Evolutionary conservation across 2,797 vertebrate genomes (phyloP).

Genomic region (Vireo griseus): DNA sequence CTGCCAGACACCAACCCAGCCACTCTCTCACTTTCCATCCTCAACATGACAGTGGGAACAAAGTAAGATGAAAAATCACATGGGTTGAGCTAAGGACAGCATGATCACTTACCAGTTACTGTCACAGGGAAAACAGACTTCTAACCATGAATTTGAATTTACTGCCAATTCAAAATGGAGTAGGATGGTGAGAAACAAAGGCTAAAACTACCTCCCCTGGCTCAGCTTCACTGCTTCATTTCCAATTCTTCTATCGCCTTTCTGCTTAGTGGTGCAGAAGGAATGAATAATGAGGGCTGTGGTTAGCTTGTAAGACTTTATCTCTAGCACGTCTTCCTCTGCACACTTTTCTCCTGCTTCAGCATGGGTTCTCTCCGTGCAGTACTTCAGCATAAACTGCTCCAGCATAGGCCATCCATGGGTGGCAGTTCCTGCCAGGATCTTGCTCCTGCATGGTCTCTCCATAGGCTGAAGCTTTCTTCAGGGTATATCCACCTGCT

Average conservation of each 20-base stretch:
- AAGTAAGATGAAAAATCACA: background rate
- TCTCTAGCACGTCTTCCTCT: background rate
- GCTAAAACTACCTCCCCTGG: background rate
- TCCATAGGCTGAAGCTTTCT: background rate
- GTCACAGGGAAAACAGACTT: background rate
- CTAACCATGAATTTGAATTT: background rate
- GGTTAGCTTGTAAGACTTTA: background rate
- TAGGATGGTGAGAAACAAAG: background rate
- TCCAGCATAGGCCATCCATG: fast-evolving
- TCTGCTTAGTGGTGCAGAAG: background rate
- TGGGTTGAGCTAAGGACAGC: background rate
- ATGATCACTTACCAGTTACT: background rate
- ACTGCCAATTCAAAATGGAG: background rate
- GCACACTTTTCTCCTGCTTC: background rate
- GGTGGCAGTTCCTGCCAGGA: background rate
- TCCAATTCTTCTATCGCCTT: background rate
- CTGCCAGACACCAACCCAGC: background rate
- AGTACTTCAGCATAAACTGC: background rate
- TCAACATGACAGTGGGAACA: background rate
- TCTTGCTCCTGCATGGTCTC: background rate
- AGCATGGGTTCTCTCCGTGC: fast-evolving
- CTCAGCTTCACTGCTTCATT: background rate
- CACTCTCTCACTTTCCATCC: background rate
- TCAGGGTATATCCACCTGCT: background rate
- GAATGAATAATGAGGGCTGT: background rate